Percentiles rank a stretch among this genome's conserved stretches.
Evolutionary conservation across 2,113 vertebrate genomes (phyloP).

Genomic region (Cichladusa arquata): DNA sequence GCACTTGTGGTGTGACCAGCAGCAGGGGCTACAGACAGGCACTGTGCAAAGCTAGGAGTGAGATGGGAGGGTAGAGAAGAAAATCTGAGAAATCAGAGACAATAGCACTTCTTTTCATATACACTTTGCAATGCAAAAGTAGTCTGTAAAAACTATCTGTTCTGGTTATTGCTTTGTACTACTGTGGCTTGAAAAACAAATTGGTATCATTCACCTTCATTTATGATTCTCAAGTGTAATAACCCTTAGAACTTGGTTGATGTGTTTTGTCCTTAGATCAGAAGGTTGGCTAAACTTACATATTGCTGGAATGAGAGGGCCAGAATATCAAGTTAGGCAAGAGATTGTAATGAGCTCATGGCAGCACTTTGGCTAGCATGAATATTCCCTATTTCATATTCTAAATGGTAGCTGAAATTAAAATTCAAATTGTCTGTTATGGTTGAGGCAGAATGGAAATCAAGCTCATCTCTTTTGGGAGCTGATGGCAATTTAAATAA

Average conservation of each 20-base stretch:
- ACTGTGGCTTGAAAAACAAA: neutral
- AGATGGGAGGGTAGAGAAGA: neutral
- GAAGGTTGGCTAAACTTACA: neutral
- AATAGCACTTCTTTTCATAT: neutral
- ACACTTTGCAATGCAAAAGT: neutral
- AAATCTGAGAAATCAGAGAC: neutral
- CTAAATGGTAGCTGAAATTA: neutral
- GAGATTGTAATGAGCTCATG: neutral
- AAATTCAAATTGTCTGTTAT: neutral
- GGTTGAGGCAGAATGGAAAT: neutral
- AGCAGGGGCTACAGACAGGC: neutral
- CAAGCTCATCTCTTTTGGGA: neutral
- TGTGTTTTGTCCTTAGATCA: neutral
- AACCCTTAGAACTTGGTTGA: neutral
- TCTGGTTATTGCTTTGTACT: neutral
- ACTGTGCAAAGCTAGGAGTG: neutral
- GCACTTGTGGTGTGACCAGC: neutral
- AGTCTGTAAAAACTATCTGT: neutral
- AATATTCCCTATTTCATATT: neutral
- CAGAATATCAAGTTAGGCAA: neutral
- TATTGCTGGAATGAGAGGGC: neutral
- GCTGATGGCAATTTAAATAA: neutral
- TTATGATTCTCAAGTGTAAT: neutral
- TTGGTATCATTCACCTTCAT: neutral
- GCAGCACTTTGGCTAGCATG: neutral